These are phyloP conservation scores for Nyctibius grandis DNA, from an alignment of 2,797 vertebrate genomes.

Conservation along the genomic window DNA sequence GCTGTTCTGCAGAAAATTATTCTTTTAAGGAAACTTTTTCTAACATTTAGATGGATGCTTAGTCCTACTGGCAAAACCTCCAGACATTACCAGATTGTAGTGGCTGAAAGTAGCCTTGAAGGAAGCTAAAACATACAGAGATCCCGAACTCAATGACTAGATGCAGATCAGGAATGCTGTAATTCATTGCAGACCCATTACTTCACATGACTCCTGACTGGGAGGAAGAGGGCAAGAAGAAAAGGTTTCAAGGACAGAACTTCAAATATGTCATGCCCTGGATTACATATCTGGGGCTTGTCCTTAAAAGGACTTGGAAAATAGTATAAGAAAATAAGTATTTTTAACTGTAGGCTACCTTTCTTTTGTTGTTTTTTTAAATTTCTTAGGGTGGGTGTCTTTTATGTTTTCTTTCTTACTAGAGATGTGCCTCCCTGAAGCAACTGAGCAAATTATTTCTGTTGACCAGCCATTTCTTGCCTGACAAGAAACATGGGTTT, in stretches of 20 bases:
- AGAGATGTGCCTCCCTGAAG: background rate
- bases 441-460: background rate
- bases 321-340: rapidly evolving
- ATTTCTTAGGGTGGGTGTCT: background rate
- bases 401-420: background rate
- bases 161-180: background rate
- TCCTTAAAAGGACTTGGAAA: background rate
- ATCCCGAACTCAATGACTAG: background rate
- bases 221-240: background rate
- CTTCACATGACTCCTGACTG: background rate
- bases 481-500: background rate
- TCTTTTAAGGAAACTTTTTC: background rate
- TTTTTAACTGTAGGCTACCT: background rate
- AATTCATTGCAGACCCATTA: background rate
- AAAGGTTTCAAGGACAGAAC: background rate
- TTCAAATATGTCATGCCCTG: background rate
- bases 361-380: background rate
- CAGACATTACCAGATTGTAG: background rate
- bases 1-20: background rate
- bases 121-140: background rate
- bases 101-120: background rate
- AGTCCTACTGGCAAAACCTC: background rate
- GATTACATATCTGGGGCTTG: background rate
- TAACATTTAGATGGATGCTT: background rate
- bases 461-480: background rate